Conservation (phyloP, 2,888 invertebrate genomes). For the Sphaerophoria rueppellii region DNA sequence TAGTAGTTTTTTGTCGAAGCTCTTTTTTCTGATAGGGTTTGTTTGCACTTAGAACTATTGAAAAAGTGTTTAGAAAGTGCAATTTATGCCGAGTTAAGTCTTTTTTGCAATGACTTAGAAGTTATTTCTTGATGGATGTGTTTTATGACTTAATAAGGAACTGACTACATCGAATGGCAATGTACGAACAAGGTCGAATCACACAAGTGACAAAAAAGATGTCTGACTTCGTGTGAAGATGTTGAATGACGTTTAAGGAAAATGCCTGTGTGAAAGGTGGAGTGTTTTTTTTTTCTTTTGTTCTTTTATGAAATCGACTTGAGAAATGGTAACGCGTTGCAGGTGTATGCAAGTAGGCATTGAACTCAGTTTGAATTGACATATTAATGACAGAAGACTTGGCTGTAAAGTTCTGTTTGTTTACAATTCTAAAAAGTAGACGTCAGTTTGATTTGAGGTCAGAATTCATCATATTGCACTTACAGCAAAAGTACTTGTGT, state of each 20-base stretch:
- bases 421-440: too few species aligned
- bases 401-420: too few species aligned
- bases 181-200: slow-evolving; percentile 51
- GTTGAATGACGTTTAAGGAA: slow-evolving; percentile 15
- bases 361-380: too few species aligned
- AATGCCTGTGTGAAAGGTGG: not conserved
- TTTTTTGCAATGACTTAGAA: slow-evolving; percentile 12
- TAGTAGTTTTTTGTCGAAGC: not conserved
- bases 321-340: not conserved
- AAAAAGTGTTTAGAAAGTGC: slow-evolving; percentile 59
- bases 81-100: slow-evolving; percentile 27
- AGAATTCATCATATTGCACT: too few species aligned
- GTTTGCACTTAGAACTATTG: slow-evolving; percentile 23
- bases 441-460: too few species aligned
- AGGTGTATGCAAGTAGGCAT: too few species aligned
- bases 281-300: slow-evolving; percentile 1
- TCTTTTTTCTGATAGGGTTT: slow-evolving; percentile 35
- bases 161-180: slow-evolving; percentile 11
- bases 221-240: slow-evolving; percentile 8
- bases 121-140: slow-evolving; percentile 8
- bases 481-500: not conserved
- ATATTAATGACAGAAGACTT: too few species aligned
- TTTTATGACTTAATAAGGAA: slow-evolving; percentile 40
- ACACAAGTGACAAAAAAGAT: slow-evolving; percentile 32
- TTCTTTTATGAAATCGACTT: not conserved